A percentile compares a stretch with the other conserved stretches of the same genome.
These are phyloP conservation scores for Paramisgurnus dabryanus DNA, from an alignment of 2,113 vertebrate species.

Conservation along the genomic window DNA sequence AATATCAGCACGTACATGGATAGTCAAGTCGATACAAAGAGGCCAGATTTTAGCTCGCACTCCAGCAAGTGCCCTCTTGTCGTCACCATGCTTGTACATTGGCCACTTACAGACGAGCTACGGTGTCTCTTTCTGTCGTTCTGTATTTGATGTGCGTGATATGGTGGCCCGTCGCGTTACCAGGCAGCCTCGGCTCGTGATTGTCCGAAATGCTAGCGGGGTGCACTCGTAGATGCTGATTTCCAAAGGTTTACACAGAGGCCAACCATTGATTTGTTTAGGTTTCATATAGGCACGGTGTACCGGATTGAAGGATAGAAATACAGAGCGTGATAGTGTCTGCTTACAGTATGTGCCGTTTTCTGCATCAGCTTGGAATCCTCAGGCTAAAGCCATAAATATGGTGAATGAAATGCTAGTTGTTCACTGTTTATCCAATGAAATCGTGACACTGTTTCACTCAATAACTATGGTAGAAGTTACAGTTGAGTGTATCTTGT, in stretches of 20 bases:
- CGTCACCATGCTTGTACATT: constrained; percentile 45
- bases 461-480: constrained; percentile 29
- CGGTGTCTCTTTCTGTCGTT: constrained; percentile 41
- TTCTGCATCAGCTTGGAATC: constrained; percentile 34
- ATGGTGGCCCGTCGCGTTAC: constrained; percentile 28
- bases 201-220: constrained; percentile 2
- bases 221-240: background rate
- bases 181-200: constrained; percentile 29
- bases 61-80: constrained; percentile 22
- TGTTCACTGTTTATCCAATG: constrained; percentile 35
- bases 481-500: constrained; percentile 55
- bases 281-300: constrained; percentile 8
- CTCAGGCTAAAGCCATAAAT: constrained; percentile 32
- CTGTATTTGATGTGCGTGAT: constrained; percentile 45
- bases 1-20: constrained; percentile 46
- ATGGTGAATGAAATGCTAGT: constrained; percentile 10
- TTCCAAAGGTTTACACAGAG: constrained; percentile 1
- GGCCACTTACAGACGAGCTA: constrained; percentile 28
- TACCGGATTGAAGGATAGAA: constrained; percentile 21
- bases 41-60: constrained; percentile 15
- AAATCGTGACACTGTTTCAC: constrained; percentile 24
- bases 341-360: constrained; percentile 14
- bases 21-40: background rate
- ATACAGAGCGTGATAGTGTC: constrained; percentile 5
- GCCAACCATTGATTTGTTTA: constrained; percentile 19